Evolutionary conservation across 2,113 vertebrate genomes (phyloP).

Genomic region (Forbesichthys agassizii): DNA sequence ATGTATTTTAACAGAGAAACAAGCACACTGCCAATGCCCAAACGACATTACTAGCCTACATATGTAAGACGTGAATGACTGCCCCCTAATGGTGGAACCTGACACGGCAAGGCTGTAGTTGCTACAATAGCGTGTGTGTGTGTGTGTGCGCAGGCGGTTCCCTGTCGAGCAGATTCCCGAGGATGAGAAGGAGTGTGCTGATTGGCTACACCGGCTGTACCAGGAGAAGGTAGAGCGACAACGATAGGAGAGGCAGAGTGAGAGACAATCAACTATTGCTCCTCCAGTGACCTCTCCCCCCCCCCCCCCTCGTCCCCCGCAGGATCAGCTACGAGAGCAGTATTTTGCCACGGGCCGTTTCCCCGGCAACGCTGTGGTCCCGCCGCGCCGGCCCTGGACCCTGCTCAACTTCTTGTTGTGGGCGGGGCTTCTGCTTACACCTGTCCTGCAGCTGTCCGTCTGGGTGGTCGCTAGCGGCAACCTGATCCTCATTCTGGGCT

Average conservation of each 20-base stretch:
- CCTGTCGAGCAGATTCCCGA: constrained; percentile 85
- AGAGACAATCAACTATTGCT: neutral
- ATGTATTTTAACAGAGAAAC: too few relatives aligned
- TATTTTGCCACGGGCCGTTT: constrained; percentile 82
- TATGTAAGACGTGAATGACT: too few relatives aligned
- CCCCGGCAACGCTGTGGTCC: constrained; percentile 79
- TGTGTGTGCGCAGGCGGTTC: constrained; percentile 77
- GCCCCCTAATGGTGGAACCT: too few relatives aligned
- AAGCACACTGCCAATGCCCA: too few relatives aligned
- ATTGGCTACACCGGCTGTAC: constrained; percentile 89
- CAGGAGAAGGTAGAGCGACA: constrained; percentile 83
- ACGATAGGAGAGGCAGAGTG: neutral
- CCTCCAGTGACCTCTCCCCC: neutral
- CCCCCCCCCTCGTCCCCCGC: neutral
- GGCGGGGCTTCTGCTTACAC: constrained; percentile 85
- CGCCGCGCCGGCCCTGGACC: constrained; percentile 82
- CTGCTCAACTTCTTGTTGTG: constrained; percentile 89
- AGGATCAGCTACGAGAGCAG: constrained; percentile 87
- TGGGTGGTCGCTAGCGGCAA: constrained; percentile 87
- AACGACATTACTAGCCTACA: too few relatives aligned
- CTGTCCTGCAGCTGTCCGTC: constrained; percentile 83
- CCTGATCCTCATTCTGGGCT: constrained; percentile 83
- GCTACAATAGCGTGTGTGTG: neutral
- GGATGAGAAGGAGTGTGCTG: constrained; percentile 85
- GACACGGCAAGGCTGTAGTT: too few relatives aligned